Conservation (phyloP, 2,888 invertebrate genomes). For the Cyaniris semiargus region DNA sequence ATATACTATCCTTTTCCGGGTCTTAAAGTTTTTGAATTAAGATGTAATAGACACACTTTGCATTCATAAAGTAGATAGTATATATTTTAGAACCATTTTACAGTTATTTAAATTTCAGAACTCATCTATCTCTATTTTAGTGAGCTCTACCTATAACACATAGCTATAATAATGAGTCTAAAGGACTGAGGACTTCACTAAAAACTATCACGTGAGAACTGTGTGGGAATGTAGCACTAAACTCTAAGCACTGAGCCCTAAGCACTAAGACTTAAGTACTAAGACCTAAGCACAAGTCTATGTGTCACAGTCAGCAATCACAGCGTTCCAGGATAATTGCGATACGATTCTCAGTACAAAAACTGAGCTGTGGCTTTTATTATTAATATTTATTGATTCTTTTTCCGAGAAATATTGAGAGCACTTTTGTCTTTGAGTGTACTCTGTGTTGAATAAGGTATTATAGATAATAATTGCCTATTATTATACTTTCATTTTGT, state of each 20-base stretch:
- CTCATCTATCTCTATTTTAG: neutral
- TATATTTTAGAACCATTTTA: neutral
- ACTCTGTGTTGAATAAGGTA: neutral
- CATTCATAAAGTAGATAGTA: too few relatives aligned
- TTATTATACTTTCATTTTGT: neutral
- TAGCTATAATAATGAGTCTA: neutral
- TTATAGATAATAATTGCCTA: neutral
- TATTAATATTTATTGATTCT: slow-evolving; percentile 9
- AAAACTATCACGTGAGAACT: slow-evolving; percentile 3
- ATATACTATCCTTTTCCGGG: too few relatives aligned
- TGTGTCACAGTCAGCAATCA: slow-evolving; percentile 35
- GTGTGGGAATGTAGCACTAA: neutral
- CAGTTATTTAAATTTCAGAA: neutral
- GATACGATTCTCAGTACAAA: slow-evolving; percentile 4
- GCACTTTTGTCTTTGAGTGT: neutral
- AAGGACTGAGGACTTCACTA: neutral
- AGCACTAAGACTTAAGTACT: neutral
- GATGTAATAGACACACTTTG: too few relatives aligned
- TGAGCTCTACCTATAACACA: neutral
- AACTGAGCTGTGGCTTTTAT: neutral
- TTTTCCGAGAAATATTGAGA: neutral
- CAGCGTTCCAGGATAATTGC: slow-evolving; percentile 45
- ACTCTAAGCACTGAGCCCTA: neutral
- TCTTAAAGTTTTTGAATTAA: too few relatives aligned
- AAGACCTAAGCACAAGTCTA: neutral